phyloP scores from a whole-genome alignment of 2,797 vertebrate species.

The Lutjanus campechanus region DNA sequence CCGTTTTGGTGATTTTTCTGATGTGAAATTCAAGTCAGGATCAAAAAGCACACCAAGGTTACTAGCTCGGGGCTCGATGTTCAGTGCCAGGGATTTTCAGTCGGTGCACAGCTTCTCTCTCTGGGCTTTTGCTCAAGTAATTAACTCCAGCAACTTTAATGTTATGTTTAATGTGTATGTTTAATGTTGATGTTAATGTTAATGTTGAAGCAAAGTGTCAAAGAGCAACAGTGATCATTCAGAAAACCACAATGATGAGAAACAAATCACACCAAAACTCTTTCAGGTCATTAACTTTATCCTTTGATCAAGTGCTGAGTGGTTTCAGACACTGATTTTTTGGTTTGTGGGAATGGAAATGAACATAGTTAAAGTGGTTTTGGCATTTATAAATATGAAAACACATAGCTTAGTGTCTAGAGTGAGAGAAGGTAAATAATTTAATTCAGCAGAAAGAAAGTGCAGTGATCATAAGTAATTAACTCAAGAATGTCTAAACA shows the following conservation, averaged over 20 bases:
- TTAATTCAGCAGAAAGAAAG: conserved; percentile 15
- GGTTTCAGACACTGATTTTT: not conserved
- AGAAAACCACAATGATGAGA: not conserved
- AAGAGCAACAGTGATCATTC: conserved; percentile 21
- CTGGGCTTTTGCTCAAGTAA: conserved; percentile 27
- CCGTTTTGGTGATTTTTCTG: conserved; percentile 67
- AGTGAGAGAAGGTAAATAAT: not conserved
- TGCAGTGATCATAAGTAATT: not conserved
- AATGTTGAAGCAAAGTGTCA: conserved; percentile 19
- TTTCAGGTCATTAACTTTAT: not conserved
- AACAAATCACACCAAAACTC: conserved; percentile 13
- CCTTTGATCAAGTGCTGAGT: not conserved
- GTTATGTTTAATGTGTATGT: not conserved
- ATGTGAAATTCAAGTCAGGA: conserved; percentile 69
- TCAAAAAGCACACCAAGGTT: conserved; percentile 63
- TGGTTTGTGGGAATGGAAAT: not conserved
- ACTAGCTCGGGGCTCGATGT: conserved; percentile 48
- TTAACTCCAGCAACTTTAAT: conserved; percentile 21
- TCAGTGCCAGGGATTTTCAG: conserved; percentile 59
- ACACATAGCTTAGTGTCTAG: not conserved
- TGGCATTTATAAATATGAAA: not conserved
- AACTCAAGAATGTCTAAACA: not conserved
- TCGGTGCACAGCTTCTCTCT: conserved; percentile 26
- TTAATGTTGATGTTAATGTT: not conserved
- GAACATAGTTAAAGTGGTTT: not conserved